These are phyloP conservation scores for Drosophila grimshawi DNA, from an alignment of 1,140 invertebrate genomes.

Conservation along the genomic window DNA sequence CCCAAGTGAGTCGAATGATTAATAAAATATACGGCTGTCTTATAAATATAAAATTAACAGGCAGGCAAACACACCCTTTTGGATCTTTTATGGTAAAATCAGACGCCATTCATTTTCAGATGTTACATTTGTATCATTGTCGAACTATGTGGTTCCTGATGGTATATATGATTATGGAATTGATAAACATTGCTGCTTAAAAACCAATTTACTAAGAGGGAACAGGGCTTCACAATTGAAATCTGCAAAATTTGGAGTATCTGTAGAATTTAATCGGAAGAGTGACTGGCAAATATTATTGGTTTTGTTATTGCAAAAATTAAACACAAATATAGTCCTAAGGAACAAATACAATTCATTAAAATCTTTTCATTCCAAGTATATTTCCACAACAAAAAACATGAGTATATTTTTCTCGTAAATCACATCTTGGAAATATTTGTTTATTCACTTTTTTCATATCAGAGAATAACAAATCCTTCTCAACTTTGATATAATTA, in stretches of 20 bases:
- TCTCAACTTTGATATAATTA: no score
- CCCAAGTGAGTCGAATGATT: conserved; percentile 55
- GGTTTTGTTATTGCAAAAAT: no score
- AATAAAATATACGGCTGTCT: conserved; percentile 53
- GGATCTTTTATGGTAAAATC: conserved; percentile 5
- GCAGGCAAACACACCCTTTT: conserved; percentile 32
- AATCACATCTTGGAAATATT: no score
- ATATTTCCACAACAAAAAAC: no score
- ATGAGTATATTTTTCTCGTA: no score
- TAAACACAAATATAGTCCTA: no score
- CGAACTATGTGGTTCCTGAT: conserved; percentile 13
- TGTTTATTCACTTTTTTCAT: no score
- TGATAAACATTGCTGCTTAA: conserved; percentile 27
- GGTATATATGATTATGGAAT: conserved; percentile 32
- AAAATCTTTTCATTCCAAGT: no score
- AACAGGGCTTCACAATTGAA: neutral
- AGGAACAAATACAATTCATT: no score
- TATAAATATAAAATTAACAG: conserved; percentile 41
- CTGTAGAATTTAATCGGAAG: neutral
- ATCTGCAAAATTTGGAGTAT: no score
- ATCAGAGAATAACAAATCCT: no score
- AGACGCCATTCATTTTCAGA: conserved; percentile 45
- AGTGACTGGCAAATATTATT: neutral
- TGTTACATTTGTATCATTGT: conserved; percentile 66
- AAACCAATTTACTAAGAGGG: neutral